Percentiles rank a stretch among this genome's conserved stretches.
These are phyloP conservation scores for Anthoscopus minutus DNA, from an alignment of 2,113 vertebrate species.

Conservation along the genomic window DNA sequence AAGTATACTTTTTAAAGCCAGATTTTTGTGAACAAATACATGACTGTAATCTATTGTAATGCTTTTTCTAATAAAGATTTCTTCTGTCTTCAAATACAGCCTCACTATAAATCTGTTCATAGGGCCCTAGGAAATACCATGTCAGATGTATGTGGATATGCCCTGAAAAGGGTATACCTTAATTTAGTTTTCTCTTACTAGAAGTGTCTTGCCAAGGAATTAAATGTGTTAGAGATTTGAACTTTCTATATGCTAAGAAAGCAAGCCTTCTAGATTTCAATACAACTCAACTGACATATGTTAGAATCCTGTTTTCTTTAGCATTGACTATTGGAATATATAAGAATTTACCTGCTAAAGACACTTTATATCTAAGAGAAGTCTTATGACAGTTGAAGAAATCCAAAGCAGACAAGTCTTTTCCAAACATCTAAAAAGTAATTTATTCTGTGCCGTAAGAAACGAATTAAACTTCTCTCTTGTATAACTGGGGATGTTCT, in stretches of 20 bases:
- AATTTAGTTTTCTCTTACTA: neutral
- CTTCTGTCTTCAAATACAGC: neutral
- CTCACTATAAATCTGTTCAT: neutral
- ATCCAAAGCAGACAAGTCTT: neutral
- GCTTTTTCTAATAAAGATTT: neutral
- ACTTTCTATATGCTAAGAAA: neutral
- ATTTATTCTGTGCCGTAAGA: neutral
- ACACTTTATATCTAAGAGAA: neutral
- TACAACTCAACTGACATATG: neutral
- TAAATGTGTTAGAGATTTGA: neutral
- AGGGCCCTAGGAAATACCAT: neutral
- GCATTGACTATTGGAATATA: neutral
- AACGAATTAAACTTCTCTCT: conserved; percentile 7
- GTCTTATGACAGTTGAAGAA: neutral
- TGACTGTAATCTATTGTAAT: neutral
- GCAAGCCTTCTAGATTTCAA: neutral
- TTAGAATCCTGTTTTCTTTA: neutral
- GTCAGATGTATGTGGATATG: neutral
- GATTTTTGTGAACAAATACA: neutral
- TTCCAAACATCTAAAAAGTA: neutral
- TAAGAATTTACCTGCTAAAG: neutral
- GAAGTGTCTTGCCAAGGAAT: neutral
- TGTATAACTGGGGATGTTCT: conserved; percentile 17
- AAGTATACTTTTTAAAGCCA: neutral
- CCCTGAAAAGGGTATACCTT: neutral